Base-by-base conservation (phyloP, 2,113 vertebrate species). In the Crotalus horridus region DNA sequence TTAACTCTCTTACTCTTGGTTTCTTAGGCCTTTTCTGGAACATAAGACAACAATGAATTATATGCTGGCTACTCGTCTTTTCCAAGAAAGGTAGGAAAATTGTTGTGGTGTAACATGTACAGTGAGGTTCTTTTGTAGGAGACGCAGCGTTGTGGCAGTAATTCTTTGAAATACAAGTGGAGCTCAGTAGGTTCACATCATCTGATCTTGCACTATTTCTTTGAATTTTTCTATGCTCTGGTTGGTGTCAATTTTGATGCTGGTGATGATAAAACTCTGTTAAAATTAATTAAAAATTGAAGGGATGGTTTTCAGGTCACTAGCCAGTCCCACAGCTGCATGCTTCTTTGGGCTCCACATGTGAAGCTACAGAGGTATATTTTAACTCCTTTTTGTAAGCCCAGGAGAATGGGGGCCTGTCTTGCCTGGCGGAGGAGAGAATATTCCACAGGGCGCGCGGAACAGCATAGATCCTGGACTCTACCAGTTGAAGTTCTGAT, bases 41-140 rank as follows among this genome's bases (percentile, higher is more conserved):
- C 98, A 98, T 96, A 99, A 99, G 97, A 99, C 99, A 89, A 98
- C 99, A 85, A 98, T 99, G 98, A 99, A 99, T 96, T 98, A 98
- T 95, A 99, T 99, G 99, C 95, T 99, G 98, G 99, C 99, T 24
- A 98, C 98, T 91, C 98, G 97, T 95, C 98, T 99, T 96, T 99
- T 99, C 97, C 98, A 98, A 96, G 98, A 97, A 98, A 99, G 98
- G 99, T 99, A 97, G 97, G 97, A 95, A 94, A 55, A 87, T 96
- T 33, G 93, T 26, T 96, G 91, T 94, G 94, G n/a, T 26, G 46
- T 17, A 81, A 43, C 1, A 81, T 81, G 33, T 81, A 21, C 74
- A 21, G 74, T 23, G 74, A 10, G 74, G 74, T 7, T 21, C 33
- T 20, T 43, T 81, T 81, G 7, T 20, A 21, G 33, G 74, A 43